phyloP scores from a whole-genome alignment of 1,140 invertebrate genomes.

The Drosophila subobscura region DNA sequence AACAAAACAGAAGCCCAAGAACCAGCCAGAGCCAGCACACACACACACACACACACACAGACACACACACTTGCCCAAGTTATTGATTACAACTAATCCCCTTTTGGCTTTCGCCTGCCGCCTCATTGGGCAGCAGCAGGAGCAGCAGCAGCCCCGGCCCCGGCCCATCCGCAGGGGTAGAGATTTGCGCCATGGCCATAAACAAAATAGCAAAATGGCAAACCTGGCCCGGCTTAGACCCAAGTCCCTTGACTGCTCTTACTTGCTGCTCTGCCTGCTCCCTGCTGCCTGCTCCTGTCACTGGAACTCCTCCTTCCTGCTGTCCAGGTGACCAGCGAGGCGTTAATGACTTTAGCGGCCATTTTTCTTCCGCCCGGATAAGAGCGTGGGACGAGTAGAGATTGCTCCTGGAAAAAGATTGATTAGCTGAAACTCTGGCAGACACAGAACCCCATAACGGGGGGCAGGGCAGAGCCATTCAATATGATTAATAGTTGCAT shows the following conservation, averaged over 20 bases:
- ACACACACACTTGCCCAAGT: conserved; percentile 59
- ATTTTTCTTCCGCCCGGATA: conserved; percentile 62
- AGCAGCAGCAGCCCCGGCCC: not conserved
- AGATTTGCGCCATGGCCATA: conserved; percentile 70
- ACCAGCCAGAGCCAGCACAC: conserved; percentile 14
- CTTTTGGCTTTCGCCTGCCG: conserved; percentile 77
- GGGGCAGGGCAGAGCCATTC: conserved; percentile 48
- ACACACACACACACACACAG: not conserved
- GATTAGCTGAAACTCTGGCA: conserved; percentile 57
- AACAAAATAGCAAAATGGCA: conserved; percentile 76
- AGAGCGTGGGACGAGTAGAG: conserved; percentile 33
- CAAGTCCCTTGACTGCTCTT: not conserved
- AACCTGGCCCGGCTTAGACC: conserved; percentile 56
- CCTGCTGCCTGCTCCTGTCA: no score
- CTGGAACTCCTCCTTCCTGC: no score
- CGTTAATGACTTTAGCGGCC: conserved; percentile 79
- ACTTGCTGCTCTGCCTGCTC: no score
- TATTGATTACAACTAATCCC: conserved; percentile 82
- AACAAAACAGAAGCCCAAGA: conserved; percentile 57
- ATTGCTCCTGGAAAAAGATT: conserved; percentile 74
- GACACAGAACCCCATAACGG: conserved; percentile 35
- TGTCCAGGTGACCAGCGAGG: conserved; percentile 68
- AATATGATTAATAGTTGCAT: conserved; percentile 81
- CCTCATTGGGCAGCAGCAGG: conserved; percentile 65
- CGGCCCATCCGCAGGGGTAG: conserved; percentile 2